Evolutionary conservation across 2,113 vertebrate genomes (phyloP), one percentile per base, ranked within the genome.

Genomic region (Poicephalus meyeri): DNA sequence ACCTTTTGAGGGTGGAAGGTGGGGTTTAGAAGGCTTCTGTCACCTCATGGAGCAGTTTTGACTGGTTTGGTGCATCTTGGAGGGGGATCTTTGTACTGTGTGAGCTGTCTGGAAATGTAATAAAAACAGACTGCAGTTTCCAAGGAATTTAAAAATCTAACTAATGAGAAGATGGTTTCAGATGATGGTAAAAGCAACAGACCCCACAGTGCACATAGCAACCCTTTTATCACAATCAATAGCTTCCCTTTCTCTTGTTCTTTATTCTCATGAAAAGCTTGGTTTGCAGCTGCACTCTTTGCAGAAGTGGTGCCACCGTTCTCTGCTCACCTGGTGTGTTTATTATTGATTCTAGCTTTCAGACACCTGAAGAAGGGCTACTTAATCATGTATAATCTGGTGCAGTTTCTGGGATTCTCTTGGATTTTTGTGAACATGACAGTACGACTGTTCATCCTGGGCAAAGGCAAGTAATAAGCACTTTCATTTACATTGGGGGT

Each of bases 401-500:
- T 99, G 12, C 99, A 99, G 97, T 99, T 99, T 91, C 96, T 99
- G 95, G 99, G 99, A 47, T 99, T 99, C 97, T 99, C 99, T 16
- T 99, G 99, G 99, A 98, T 99, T 95, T 99, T 99, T 93, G 98
- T 99, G 95, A 99, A 99, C 97, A 98, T 99, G 99, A 99, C 99
- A 7, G 98, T 99, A 76, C 98, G 99, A 20, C 98, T 99, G 58
- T 98, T 99, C 85, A 99, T 99, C 84, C 97, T 99, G 37, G 98
- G 99, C 76, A 98, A 98, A 99, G 99, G 99, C 98, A 96, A 98
- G 98, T 97, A 86, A 79, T 20, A 21, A 61, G 42, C 47, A 28
- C 78, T 55, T 44, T 19, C 76, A 29, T 73, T 89, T 71, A 50
- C 60, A 6, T 7, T 49, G 41, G 12, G 63, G 17, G 6, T 0